Percentiles rank a stretch among this genome's conserved stretches.
phyloP scores from a whole-genome alignment of 2,797 vertebrate species.

The Eidolon dupreanum region DNA sequence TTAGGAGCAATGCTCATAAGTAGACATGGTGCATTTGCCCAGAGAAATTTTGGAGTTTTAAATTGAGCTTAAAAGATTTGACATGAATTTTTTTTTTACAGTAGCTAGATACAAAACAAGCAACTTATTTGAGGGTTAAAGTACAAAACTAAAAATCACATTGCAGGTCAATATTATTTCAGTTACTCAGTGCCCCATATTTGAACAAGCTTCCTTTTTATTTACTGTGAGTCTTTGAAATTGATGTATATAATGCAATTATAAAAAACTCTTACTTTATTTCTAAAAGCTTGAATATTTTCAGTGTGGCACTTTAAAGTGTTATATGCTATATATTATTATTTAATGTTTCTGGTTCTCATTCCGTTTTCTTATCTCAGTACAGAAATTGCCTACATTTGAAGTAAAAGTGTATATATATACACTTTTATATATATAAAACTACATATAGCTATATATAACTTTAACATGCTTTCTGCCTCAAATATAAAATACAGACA shows the following conservation, averaged over 20 bases:
- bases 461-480: not conserved
- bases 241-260: not conserved
- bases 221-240: not conserved
- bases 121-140: not conserved
- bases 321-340: not conserved
- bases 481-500: not conserved
- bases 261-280: not conserved
- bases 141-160: not conserved
- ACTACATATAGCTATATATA: not conserved
- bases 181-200: not conserved
- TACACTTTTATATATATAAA: too few relatives aligned
- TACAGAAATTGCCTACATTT: not conserved
- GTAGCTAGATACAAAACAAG: not conserved
- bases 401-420: not conserved
- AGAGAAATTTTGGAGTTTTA: not conserved
- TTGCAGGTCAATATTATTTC: not conserved
- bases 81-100: not conserved
- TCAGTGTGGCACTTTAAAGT: not conserved
- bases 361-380: not conserved
- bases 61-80: not conserved
- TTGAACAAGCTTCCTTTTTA: not conserved
- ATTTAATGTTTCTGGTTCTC: not conserved
- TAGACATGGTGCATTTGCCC: not conserved
- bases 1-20: not conserved
- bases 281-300: not conserved